Evolutionary conservation across 1,140 invertebrate genomes (phyloP).

Genomic region (Aethina tumida): DNA sequence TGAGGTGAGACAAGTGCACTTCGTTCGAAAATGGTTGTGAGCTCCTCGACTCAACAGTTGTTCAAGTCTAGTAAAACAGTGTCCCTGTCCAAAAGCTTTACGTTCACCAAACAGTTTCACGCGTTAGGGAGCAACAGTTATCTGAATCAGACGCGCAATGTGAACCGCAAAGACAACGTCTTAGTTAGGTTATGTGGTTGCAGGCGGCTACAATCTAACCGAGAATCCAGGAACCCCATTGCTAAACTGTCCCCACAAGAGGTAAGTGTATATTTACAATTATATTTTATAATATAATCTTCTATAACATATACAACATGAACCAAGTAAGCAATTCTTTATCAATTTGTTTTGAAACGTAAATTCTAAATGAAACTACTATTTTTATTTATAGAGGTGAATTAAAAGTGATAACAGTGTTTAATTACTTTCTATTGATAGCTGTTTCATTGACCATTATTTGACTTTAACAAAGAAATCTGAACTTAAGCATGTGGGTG

Average conservation of each 20-base stretch:
- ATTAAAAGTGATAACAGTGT: conserved; percentile 1
- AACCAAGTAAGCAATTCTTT: no score
- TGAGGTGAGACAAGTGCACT: no score
- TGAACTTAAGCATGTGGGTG: no score
- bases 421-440: not conserved
- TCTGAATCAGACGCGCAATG: conserved; percentile 5
- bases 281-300: no score
- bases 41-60: conserved; percentile 13
- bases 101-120: conserved; percentile 7
- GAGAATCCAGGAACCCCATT: conserved; percentile 18
- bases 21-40: conserved; percentile 18
- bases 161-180: not conserved
- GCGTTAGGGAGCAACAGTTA: conserved; percentile 10
- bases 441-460: not conserved
- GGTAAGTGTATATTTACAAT: conserved; percentile 20
- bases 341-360: no score
- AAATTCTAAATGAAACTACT: no score
- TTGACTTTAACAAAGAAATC: no score
- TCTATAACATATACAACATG: no score
- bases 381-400: no score
- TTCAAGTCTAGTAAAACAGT: conserved; percentile 17
- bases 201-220: conserved; percentile 23
- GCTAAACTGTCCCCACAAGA: conserved; percentile 31
- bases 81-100: conserved; percentile 16
- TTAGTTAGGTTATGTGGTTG: conserved; percentile 14